Percentiles rank a stretch among this genome's conserved stretches.
phyloP scores from a whole-genome alignment of 2,797 vertebrate genomes.

The Sarcophilus harrisii region DNA sequence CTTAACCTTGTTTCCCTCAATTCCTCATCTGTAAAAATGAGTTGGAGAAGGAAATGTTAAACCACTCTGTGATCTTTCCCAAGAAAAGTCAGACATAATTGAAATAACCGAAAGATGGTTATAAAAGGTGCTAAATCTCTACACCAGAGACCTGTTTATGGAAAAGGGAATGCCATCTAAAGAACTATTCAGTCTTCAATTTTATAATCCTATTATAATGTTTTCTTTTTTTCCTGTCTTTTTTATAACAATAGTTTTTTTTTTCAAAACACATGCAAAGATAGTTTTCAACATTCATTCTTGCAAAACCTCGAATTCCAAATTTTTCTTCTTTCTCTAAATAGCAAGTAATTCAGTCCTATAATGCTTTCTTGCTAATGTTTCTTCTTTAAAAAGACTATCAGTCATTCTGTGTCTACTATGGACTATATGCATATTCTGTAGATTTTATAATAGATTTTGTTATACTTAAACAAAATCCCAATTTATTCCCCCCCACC shows the following conservation, averaged over 20 bases:
- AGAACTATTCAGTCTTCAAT: neutral
- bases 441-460: neutral
- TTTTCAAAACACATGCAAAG: neutral
- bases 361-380: neutral
- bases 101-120: neutral
- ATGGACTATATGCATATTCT: neutral
- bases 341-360: neutral
- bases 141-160: neutral
- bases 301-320: no score
- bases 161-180: neutral
- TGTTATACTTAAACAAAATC: neutral
- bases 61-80: neutral
- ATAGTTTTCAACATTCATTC: no score
- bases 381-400: neutral
- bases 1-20: no score
- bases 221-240: neutral
- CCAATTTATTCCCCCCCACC: neutral
- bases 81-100: neutral
- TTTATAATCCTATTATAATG: neutral
- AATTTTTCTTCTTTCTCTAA: no score
- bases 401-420: neutral
- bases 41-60: neutral
- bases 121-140: neutral
- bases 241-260: neutral
- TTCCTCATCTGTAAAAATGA: no score